Evolutionary conservation across 2,113 vertebrate genomes (phyloP), one percentile per base, ranked within the genome.

Genomic region (Maccullochella peelii): DNA sequence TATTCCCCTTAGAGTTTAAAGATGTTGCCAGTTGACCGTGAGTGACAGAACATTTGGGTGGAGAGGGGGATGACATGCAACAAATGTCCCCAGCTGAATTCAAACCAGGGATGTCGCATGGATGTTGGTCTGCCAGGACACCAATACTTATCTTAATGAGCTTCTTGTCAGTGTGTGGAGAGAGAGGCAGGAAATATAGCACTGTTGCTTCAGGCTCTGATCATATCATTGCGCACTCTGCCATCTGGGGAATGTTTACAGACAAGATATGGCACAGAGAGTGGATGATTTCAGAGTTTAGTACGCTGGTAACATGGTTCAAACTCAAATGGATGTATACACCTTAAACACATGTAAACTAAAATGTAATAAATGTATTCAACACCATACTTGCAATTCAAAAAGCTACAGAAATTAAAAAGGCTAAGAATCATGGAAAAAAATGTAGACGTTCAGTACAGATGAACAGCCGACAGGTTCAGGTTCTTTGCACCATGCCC

Each of bases 61-160:
- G 23, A 38, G 11, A 50, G 16, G 12, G 30, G 33, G 20, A 42
- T 59, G 30, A 66, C 1, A 15, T 58, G 54, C 8, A 68, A 73
- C 9, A 68, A 73, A 73, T n/a, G 9, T 38, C 7, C 47, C 11
- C 5, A 0, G 0, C 54, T 57, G 58, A 82, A 74, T 82, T 36
- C 5, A 6, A 72, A 77, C 59, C 11, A 6, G 23, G 2, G n/a
- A 23, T 50, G 38, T 30, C 67, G 54, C 25, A 21, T 25, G 20
- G 20, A 55, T 55, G 47, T 18, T 40, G 81, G 61, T 47, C 73
- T 62, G 69, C n/a, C 77, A 63, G 68, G 52, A 59, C 59, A 83
- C 52, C 49, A 66, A 33, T 49, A 55, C 27, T 71, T 71, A 78
- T 81, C 78, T 77, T 75, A 85, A 87, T 84, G 62, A 79, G 70